Base-by-base conservation (phyloP, 2,113 vertebrate genomes). In the Lichenostomus cassidix region DNA sequence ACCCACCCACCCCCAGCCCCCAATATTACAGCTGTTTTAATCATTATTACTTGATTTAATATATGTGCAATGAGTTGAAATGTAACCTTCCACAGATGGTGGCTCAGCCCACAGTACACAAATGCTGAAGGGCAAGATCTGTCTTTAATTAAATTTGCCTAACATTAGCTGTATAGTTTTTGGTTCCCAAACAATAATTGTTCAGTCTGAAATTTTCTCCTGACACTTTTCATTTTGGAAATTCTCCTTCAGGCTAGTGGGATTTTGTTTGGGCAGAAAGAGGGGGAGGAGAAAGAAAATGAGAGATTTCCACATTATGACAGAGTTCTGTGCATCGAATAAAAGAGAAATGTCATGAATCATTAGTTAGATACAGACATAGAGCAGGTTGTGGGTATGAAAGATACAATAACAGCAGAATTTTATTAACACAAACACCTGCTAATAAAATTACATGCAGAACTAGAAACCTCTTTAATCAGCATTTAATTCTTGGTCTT, bases 391-490 rank as follows among this genome's bases (percentile, higher is more conserved):
- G 35, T 64, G 41, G 12, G 10, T 21, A 68, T 81, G 53, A 83
- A 91, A 88, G n/a, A 20, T 42, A 52, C 4, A 49, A 5, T 22
- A 62, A 58, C 25, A 58, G 27, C 14, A 77, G 12, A 47, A 85
- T 55, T 59, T 35, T 86, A 73, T 71, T 86, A 78, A 73, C 46
- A 50, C 29, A 87, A 94, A 76, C 37, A 62, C 12, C 18, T 89
- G 56, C 20, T 89, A 83, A 93, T 84, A 63, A 90, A 75, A 81
- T 84, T 87, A 75, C 64, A 71, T 42, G 20, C 33, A 91, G 50
- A 88, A 65, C 39, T 41, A 83, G 59, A 70, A 88, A 88, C 6
- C 15, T 71, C 81, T 93, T 90, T 67, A 86, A 94, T 94, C 65
- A 91, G 18, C 18, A 85, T 75, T 87, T 94, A 53, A 89, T 89